Evolutionary conservation across 2,888 invertebrate genomes (phyloP), one percentile per base, ranked within the genome.

Genomic region (Heliconius sara): DNA sequence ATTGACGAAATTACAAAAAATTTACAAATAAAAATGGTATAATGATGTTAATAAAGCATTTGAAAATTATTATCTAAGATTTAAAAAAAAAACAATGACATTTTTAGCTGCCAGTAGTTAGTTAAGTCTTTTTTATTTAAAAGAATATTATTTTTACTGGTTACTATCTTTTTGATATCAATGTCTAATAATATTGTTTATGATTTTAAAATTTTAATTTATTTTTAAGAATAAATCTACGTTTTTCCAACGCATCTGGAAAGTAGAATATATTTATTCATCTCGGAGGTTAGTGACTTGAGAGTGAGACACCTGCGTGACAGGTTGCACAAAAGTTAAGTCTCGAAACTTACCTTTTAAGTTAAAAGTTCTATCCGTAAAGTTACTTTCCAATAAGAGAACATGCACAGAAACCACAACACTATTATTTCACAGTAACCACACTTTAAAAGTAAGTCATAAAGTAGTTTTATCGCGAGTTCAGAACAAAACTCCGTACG

Each of bases 251-350:
- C 47, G 12, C 27, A 65, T 47, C 78, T 75, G 75, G 63, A 79
- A 82, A 79, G 78, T 77, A 76, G 72, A 83, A 82, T 81, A 83
- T 85, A 85, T 90, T 89, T 86, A 86, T 90, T 90, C 88, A 87
- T 89, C 86, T 65, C 71, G 85, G 88, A 92, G 93, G 93, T 93
- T 91, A 93, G 89, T 93, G 93, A 94, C 93, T 93, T 89, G 88
- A 92, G 93, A 93, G 92, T 89, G 88, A 92, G 93, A 93, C 94
- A 95, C 94, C 94, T 94, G 94, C 92, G 91, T 92, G 93, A 94
- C 94, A 94, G 93, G 94, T 94, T 94, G 93, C 89, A 91, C 87
- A 86, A 89, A 90, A 88, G 88, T 88, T 88, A 89, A 88, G 86
- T 87, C 87, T 86, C 88, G 89, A 89, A 89, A 88, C 89, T 57